Percentiles rank a stretch among this genome's conserved stretches.
phyloP scores from a whole-genome alignment of 2,888 invertebrate genomes.

The Drosophila kokeensis region DNA sequence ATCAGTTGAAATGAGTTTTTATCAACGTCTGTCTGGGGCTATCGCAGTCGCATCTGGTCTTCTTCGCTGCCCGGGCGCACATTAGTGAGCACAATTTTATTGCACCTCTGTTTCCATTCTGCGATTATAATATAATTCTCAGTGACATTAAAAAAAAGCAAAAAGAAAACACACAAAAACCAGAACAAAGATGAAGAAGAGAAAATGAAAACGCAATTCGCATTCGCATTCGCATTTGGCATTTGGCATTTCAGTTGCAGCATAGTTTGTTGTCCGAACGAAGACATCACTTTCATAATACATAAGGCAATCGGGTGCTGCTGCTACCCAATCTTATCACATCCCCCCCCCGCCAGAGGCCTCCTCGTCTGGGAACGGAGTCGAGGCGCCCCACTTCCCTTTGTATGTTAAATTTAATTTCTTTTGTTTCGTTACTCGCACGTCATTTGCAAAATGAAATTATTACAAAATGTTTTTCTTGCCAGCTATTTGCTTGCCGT shows the following conservation, averaged over 20 bases:
- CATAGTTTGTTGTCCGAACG: conserved; percentile 63
- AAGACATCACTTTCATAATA: conserved; percentile 75
- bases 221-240: conserved; percentile 46
- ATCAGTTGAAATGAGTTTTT: conserved; percentile 78
- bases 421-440: conserved; percentile 83
- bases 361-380: neutral
- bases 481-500: conserved; percentile 29
- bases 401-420: conserved; percentile 79
- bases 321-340: neutral
- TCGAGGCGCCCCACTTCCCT: conserved; percentile 19
- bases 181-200: neutral
- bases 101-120: conserved; percentile 77
- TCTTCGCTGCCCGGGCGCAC: conserved; percentile 46
- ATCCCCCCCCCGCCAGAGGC: conserved; percentile 18
- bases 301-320: conserved; percentile 63
- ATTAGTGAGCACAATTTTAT: conserved; percentile 81
- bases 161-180: conserved; percentile 7
- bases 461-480: conserved; percentile 77
- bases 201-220: conserved; percentile 50
- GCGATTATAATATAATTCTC: conserved; percentile 62
- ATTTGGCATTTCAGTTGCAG: conserved; percentile 43
- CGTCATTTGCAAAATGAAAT: conserved; percentile 83
- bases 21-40: conserved; percentile 74
- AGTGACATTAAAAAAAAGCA: conserved; percentile 70
- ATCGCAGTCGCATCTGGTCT: conserved; percentile 56